A percentile compares a stretch with the other conserved stretches of the same genome.
Conservation (phyloP, 1,140 invertebrate species). For the Diachasmimorpha longicaudata region DNA sequence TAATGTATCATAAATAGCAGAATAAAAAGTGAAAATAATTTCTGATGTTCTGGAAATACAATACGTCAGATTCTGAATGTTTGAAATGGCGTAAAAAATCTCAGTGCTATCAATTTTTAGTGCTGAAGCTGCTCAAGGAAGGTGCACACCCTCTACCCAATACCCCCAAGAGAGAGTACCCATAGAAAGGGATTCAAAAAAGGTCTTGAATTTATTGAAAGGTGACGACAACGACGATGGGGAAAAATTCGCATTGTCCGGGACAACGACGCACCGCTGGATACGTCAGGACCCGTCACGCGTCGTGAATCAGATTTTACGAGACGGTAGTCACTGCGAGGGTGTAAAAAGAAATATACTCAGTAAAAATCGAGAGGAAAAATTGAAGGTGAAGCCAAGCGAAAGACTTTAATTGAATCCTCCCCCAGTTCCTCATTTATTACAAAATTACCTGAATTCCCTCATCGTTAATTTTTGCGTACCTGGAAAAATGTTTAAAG, state of each 20-base stretch:
- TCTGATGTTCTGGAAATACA: too few species aligned
- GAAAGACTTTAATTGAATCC: background rate
- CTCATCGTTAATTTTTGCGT: too few species aligned
- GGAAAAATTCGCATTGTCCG: conserved; percentile 39
- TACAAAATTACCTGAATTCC: too few species aligned
- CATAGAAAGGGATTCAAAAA: background rate
- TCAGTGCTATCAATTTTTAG: background rate
- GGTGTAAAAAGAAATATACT: background rate
- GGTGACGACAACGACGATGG: background rate
- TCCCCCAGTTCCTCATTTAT: background rate
- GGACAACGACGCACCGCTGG: conserved; percentile 52
- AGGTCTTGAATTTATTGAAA: background rate
- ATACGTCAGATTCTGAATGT: too few species aligned
- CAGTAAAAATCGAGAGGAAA: conserved; percentile 28
- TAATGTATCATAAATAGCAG: too few species aligned
- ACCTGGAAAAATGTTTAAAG: background rate
- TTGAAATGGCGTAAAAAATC: background rate
- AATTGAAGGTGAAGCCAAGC: conserved; percentile 32
- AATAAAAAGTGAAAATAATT: too few species aligned
- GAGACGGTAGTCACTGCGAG: conserved; percentile 16
- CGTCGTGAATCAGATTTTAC: conserved; percentile 24
- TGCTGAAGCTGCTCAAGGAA: background rate
- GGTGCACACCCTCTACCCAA: too few species aligned
- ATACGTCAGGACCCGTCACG: conserved; percentile 40
- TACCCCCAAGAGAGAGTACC: too few species aligned